These are phyloP conservation scores for Eleginops maclovinus DNA, from an alignment of 2,113 vertebrate genomes.

Conservation along the genomic window DNA sequence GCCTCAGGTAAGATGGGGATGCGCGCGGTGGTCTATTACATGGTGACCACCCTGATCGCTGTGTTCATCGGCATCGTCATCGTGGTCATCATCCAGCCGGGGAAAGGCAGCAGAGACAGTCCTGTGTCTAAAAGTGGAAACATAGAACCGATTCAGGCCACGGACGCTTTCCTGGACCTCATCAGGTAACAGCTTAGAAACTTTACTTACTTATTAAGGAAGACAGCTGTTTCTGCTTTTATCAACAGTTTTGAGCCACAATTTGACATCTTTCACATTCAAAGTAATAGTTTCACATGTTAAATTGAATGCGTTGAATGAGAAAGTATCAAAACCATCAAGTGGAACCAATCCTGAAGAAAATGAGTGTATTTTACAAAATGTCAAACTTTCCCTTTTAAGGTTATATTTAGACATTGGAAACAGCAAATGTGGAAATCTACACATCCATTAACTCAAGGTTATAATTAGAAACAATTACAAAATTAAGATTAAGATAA, in stretches of 20 bases:
- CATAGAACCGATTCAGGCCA: conserved; percentile 90
- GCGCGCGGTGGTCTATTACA: conserved; percentile 93
- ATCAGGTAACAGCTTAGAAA: conserved; percentile 86
- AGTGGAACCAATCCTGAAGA: background rate
- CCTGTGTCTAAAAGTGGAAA: conserved; percentile 83
- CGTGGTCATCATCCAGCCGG: conserved; percentile 93
- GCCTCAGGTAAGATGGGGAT: conserved; percentile 95
- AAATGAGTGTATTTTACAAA: background rate
- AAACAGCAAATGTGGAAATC: too few relatives aligned
- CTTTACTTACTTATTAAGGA: too few relatives aligned
- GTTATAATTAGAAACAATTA: too few relatives aligned
- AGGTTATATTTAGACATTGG: too few relatives aligned
- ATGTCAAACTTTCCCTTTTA: background rate
- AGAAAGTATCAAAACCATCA: too few relatives aligned
- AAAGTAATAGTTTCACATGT: background rate
- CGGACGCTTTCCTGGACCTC: conserved; percentile 95
- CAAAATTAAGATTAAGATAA: too few relatives aligned
- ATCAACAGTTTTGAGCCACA: background rate
- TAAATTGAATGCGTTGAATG: too few relatives aligned
- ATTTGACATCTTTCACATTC: background rate
- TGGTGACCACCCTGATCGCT: conserved; percentile 93
- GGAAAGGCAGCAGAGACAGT: conserved; percentile 91
- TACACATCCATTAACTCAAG: too few relatives aligned
- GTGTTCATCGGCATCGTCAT: conserved; percentile 96
- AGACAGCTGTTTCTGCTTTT: too few relatives aligned